A percentile compares a stretch with the other conserved stretches of the same genome.
Conservation (phyloP, 2,888 invertebrate genomes). For the Operophtera brumata region DNA sequence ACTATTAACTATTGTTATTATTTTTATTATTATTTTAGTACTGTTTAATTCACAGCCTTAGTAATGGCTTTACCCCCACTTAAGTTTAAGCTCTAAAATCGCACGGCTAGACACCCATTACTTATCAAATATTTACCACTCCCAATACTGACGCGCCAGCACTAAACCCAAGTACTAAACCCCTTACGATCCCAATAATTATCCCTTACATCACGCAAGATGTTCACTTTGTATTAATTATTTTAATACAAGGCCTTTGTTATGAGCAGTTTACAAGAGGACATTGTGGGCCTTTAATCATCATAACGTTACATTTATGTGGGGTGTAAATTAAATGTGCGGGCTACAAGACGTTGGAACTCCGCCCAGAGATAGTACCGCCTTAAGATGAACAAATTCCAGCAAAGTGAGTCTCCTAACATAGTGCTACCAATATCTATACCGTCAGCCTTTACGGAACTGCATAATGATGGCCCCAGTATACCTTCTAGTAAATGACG, state of each 20-base stretch:
- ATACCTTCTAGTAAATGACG: too few species aligned
- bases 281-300: slow-evolving; percentile 53
- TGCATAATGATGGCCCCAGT: too few species aligned
- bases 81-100: background rate
- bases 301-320: slow-evolving; percentile 57
- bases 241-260: slow-evolving; percentile 49
- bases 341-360: slow-evolving; percentile 72
- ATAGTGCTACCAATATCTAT: background rate
- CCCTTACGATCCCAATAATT: slow-evolving; percentile 38
- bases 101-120: background rate
- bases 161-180: slow-evolving; percentile 3
- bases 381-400: slow-evolving; percentile 26
- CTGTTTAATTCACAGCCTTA: too few species aligned
- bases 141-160: slow-evolving; percentile 13
- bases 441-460: too few species aligned
- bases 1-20: too few species aligned
- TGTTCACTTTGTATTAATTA: slow-evolving; percentile 51
- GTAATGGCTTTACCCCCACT: too few species aligned
- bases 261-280: slow-evolving; percentile 54
- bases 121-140: slow-evolving; percentile 9
- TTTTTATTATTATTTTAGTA: too few species aligned
- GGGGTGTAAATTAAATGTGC: slow-evolving; percentile 67
- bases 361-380: slow-evolving; percentile 64
- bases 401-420: background rate
- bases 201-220: slow-evolving; percentile 39